Evolutionary conservation across 2,797 vertebrate species (phyloP).

Genomic region (Hypotaenidia okinawae): DNA sequence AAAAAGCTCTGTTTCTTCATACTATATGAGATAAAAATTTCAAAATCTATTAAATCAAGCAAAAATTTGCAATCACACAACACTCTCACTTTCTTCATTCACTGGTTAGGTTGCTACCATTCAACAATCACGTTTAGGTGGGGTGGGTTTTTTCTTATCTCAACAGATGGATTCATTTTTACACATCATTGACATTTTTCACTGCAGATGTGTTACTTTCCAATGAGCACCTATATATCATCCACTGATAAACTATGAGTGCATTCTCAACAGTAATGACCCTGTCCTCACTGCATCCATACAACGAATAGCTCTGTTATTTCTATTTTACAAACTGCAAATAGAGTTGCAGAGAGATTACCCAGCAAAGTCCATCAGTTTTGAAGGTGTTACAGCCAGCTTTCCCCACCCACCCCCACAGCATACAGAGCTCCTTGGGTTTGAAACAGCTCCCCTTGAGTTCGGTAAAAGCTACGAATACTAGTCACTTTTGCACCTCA

Average conservation of each 20-base stretch:
- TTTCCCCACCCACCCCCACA: neutral
- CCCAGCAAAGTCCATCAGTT: neutral
- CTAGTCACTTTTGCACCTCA: neutral
- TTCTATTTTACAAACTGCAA: neutral
- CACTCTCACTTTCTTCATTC: neutral
- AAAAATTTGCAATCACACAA: neutral
- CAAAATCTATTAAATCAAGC: neutral
- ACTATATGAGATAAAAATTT: neutral
- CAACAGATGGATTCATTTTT: no score
- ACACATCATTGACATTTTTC: no score
- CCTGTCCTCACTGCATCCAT: neutral
- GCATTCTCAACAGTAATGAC: neutral
- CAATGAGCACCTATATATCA: neutral
- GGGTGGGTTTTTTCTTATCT: no score
- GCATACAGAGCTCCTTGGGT: neutral
- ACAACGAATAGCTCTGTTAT: neutral
- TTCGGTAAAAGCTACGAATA: neutral
- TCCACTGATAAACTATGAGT: neutral
- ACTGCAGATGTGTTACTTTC: neutral
- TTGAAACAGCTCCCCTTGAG: neutral
- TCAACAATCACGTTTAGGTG: neutral
- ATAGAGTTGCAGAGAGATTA: neutral
- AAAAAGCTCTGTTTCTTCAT: neutral
- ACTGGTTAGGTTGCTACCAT: neutral
- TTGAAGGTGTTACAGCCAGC: neutral